A percentile compares a stretch with the other conserved stretches of the same genome.
Conservation (phyloP, 2,888 invertebrate species). For the Pollenia griseotomentosa region DNA sequence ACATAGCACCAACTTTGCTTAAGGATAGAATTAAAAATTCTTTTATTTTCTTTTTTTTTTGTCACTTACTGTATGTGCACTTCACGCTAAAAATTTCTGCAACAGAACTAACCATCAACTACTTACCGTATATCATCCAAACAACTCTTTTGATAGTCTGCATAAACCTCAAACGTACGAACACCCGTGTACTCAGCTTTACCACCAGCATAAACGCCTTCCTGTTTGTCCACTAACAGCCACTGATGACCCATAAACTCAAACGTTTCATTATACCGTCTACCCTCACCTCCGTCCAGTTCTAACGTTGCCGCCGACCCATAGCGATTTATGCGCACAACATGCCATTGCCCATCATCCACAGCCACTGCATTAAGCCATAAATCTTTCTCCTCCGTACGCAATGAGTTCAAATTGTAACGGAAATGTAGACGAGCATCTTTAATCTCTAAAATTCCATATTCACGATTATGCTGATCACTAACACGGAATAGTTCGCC, state of each 20-base stretch:
- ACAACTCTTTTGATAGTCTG: constrained; percentile 96
- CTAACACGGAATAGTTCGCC: constrained; percentile 97
- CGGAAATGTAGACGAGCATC: constrained; percentile 95
- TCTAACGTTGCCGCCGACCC: constrained; percentile 96
- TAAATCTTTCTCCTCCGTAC: constrained; percentile 95
- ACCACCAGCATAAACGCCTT: constrained; percentile 97
- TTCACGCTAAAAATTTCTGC: not conserved
- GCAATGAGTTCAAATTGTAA: constrained; percentile 95
- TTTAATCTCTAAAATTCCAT: constrained; percentile 95
- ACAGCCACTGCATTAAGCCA: constrained; percentile 95
- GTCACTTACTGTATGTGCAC: constrained; percentile 1
- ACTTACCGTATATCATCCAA: constrained; percentile 86
- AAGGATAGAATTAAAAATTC: no score
- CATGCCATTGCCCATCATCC: constrained; percentile 98
- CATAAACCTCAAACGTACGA: constrained; percentile 96
- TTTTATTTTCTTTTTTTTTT: not conserved
- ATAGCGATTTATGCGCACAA: constrained; percentile 94
- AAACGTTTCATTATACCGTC: constrained; percentile 96
- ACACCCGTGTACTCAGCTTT: constrained; percentile 98
- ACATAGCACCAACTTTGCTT: no score
- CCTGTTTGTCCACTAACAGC: constrained; percentile 96
- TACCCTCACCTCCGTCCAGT: constrained; percentile 97
- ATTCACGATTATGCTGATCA: constrained; percentile 97
- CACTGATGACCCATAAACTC: constrained; percentile 95
- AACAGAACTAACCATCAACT: not conserved